Evolutionary conservation across 2,797 vertebrate species (phyloP), one percentile per base, ranked within the genome.

Genomic region (Crocidura indochinensis): DNA sequence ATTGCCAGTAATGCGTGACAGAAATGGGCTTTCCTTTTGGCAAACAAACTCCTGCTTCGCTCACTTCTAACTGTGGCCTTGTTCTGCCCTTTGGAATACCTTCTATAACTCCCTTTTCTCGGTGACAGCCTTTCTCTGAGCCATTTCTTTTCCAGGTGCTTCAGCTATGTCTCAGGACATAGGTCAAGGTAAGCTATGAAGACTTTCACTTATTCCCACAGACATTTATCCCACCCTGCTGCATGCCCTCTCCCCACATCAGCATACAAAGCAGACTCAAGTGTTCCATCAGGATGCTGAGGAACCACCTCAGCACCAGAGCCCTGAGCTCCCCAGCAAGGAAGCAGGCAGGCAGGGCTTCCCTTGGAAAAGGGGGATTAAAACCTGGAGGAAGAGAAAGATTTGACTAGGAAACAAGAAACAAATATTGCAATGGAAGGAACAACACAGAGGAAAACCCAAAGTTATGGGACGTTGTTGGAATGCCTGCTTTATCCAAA

Each of bases 181-280:
- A 0, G 73, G 29, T 60, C 38, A 2, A 64, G 38, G 3, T 27
- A 3, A 86, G 24, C 8, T 56, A 27, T 27, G 0, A 68, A 38
- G 38, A 17, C 20, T 8, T 81, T 17, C n/a, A 82, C 9, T 10
- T 1, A 4, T 0, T 44, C 14, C 62, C 47, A 2, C 44, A 9
- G 31, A 8, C 4, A 19, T 8, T 44, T 19, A 1, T 6, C 3
- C 1, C 2, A 24, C 2, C 74, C 51, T 22, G 38, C 27, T 2
- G 1, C 4, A 2, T 31, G 22, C 38, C 49, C 46, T 47, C n/a
- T 19, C 6, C 49, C 20, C 24, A 2, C 1, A 6, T 29, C 22
- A 4, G 29, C 10, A 0, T 0, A 0, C 0, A 3, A 10, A 11
- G 17, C 68, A 38, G 71, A 53, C 19, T 0, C 24, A 0, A 1